Conservation (phyloP, 2,797 vertebrate genomes). For the Gallinago solitaria region DNA sequence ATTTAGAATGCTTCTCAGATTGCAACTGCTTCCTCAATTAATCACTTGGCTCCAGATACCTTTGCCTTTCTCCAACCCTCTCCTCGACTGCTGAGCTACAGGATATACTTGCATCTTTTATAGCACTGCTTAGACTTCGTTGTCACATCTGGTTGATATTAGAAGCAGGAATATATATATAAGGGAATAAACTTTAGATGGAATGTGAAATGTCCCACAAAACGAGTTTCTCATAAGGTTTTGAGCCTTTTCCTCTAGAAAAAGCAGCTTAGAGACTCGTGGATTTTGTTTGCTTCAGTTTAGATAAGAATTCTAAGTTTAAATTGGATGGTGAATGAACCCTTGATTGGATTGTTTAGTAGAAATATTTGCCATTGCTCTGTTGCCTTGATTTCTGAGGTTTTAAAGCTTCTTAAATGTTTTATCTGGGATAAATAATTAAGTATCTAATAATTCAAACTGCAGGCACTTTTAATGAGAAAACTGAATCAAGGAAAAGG, state of each 20-base stretch:
- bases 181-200: conserved; percentile 72
- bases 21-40: not conserved
- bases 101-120: conserved; percentile 67
- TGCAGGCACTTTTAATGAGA: not conserved
- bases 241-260: conserved; percentile 59
- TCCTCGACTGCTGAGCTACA: conserved; percentile 20
- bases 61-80: not conserved
- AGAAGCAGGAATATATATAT: conserved; percentile 66
- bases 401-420: not conserved
- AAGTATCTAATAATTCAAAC: not conserved
- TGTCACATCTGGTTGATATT: conserved; percentile 80
- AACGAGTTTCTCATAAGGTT: conserved; percentile 53
- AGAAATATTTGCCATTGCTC: not conserved
- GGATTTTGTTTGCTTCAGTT: conserved; percentile 69
- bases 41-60: not conserved
- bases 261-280: conserved; percentile 53
- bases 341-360: not conserved
- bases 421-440: not conserved
- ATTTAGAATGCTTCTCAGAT: not conserved
- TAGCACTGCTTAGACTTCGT: conserved; percentile 50
- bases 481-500: not conserved
- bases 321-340: not conserved
- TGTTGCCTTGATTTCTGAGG: not conserved
- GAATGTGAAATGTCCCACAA: conserved; percentile 77
- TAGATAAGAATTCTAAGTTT: conserved; percentile 24